phyloP scores from a whole-genome alignment of 2,113 vertebrate species.

The Onychorhynchus coronatus region DNA sequence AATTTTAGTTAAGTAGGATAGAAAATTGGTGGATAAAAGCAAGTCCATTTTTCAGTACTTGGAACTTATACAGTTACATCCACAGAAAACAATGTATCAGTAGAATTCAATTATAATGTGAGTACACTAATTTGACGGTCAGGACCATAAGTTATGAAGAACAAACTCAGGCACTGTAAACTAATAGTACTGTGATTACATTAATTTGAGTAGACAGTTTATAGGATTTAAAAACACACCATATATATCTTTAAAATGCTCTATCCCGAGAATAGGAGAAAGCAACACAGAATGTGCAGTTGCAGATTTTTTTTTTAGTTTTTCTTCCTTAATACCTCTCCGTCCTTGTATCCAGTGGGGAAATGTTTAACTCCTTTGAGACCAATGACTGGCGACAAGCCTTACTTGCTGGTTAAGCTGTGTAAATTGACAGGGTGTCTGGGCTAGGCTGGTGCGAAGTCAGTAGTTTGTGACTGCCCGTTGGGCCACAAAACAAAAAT shows the following conservation, averaged over 20 bases:
- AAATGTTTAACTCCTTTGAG: constrained; percentile 1
- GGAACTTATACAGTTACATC: not conserved
- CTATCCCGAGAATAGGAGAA: not conserved
- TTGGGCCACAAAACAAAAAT: constrained; percentile 37
- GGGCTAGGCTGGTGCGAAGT: constrained; percentile 7
- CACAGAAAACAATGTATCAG: not conserved
- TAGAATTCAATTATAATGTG: not conserved
- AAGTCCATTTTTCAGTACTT: not conserved
- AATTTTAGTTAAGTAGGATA: not conserved
- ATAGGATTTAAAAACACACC: not conserved
- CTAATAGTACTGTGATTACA: not conserved
- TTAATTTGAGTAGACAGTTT: not conserved
- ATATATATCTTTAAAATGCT: not conserved
- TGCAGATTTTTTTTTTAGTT: not conserved
- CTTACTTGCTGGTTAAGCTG: constrained; percentile 49
- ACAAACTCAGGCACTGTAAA: not conserved
- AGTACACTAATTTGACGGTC: not conserved
- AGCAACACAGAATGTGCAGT: not conserved
- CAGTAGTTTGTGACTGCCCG: constrained; percentile 27
- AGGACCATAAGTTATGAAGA: not conserved
- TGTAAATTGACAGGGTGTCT: constrained; percentile 44
- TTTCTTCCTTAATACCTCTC: constrained; percentile 9
- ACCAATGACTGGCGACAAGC: constrained; percentile 22
- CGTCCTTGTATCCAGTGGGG: not conserved
- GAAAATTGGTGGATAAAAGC: not conserved